Evolutionary conservation across 1,140 invertebrate species (phyloP), one percentile per base, ranked within the genome.

Genomic region (Diabrotica virgifera): DNA sequence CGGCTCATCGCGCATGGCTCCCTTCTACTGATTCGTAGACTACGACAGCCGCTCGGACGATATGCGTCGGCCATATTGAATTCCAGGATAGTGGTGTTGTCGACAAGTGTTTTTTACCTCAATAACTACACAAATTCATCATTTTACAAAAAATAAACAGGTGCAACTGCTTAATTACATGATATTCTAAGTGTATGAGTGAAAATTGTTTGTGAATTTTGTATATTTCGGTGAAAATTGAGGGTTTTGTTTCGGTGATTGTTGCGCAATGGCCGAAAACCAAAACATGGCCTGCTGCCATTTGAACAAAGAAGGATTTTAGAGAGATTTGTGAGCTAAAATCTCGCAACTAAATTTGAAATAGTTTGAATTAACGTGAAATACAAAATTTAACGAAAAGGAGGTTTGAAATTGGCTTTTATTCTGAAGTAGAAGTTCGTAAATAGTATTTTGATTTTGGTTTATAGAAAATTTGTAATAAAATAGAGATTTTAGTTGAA

Each of bases 1-100:
- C 7, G 6, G 5, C 13, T 5, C 10, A 63, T 52, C n/a, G 68
- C 73, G 70, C 73, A 69, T 52, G 61, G 62, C 59, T 54, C 64
- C 13, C 53, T 36, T 38, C 13, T 62, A 65, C 55, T 59, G 51
- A 70, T 51, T 53, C 40, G 58, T 51, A 37, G 40, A 54, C 46
- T 51, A 65, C 70, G 4, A 24, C 24, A 63, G 65, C 68, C 60
- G 70, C 64, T 66, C 65, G 52, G 59, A 64, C 64, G 59, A 67
- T 59, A 50, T 52, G 14, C 40, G 67, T 60, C 74, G 68, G 74
- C 74, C 74, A 76, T 76, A 64, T 74, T 76, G 73, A 71, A 72
- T 76, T 64, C 51, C 51, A 37, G 70, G 73, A 74, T 65, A 66
- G 74, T 73, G 72, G 71, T 70, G 73, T 70, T 64, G 12, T 52